Percentiles rank a stretch among this genome's conserved stretches.
These are phyloP conservation scores for Cacatua alba DNA, from an alignment of 2,113 vertebrate species.

Conservation along the genomic window DNA sequence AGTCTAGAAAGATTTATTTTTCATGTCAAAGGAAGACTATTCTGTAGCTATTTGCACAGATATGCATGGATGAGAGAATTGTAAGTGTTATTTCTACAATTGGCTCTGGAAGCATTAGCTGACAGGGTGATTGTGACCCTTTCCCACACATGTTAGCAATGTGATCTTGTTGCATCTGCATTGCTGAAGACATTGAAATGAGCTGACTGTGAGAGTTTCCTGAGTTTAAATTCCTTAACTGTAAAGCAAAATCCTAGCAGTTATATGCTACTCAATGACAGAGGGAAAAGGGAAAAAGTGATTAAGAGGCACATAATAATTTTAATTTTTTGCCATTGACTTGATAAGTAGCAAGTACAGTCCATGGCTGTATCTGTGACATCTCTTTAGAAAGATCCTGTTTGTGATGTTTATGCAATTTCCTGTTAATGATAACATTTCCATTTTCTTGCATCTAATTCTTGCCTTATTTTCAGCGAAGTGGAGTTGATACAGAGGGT, in stretches of 20 bases:
- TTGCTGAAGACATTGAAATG: constrained; percentile 45
- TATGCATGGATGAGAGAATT: constrained; percentile 6
- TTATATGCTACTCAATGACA: background rate
- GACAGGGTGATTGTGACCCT: background rate
- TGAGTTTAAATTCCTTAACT: constrained; percentile 53
- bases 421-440: background rate
- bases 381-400: background rate
- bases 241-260: constrained; percentile 55
- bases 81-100: constrained; percentile 48
- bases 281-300: background rate
- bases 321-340: background rate
- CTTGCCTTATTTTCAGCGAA: background rate
- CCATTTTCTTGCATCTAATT: background rate
- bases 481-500: background rate
- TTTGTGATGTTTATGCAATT: background rate
- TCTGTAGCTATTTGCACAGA: background rate
- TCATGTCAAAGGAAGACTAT: background rate
- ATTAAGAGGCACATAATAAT: background rate
- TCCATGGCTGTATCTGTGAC: background rate
- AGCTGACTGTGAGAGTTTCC: constrained; percentile 49
- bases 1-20: background rate
- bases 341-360: background rate
- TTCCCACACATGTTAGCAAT: constrained; percentile 56
- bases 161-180: constrained; percentile 48
- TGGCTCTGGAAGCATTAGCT: constrained; percentile 62